Percentiles rank a stretch among this genome's conserved stretches.
phyloP scores from a whole-genome alignment of 2,888 invertebrate species.

The Diogma glabrata region DNA sequence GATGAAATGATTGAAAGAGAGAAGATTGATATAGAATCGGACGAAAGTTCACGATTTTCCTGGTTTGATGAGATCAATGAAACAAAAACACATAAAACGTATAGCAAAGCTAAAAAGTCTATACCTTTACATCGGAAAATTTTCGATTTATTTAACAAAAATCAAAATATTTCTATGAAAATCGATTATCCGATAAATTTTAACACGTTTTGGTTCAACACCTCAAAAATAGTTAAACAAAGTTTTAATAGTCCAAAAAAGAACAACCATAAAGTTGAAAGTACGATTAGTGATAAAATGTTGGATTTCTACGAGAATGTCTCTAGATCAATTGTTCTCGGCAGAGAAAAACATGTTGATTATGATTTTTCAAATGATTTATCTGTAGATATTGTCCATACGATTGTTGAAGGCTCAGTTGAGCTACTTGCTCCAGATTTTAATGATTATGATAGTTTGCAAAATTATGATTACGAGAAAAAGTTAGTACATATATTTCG shows the following conservation, averaged over 20 bases:
- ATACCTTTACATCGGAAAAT: slow-evolving; percentile 24
- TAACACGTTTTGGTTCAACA: slow-evolving; percentile 27
- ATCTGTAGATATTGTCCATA: slow-evolving; percentile 28
- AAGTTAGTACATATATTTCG: background rate
- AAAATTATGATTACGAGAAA: background rate
- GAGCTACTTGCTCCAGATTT: background rate
- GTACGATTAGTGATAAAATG: slow-evolving; percentile 31
- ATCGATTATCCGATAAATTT: no score
- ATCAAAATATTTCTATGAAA: slow-evolving; percentile 27
- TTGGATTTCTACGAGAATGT: slow-evolving; percentile 36
- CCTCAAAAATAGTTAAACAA: slow-evolving; percentile 18
- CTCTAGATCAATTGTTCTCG: slow-evolving; percentile 31
- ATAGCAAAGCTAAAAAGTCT: slow-evolving; percentile 15
- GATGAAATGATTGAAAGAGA: background rate
- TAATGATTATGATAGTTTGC: background rate
- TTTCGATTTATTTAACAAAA: slow-evolving; percentile 31
- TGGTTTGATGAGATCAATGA: background rate
- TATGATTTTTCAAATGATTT: slow-evolving; percentile 24
- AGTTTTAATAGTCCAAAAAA: slow-evolving; percentile 20
- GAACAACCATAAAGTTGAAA: slow-evolving; percentile 14
- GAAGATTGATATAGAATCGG: no score
- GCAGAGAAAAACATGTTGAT: slow-evolving; percentile 19
- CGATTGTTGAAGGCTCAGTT: slow-evolving; percentile 28
- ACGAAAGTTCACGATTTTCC: background rate
- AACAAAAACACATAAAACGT: background rate